Evolutionary conservation across 2,113 vertebrate species (phyloP).

Genomic region (Cynocephalus volans): DNA sequence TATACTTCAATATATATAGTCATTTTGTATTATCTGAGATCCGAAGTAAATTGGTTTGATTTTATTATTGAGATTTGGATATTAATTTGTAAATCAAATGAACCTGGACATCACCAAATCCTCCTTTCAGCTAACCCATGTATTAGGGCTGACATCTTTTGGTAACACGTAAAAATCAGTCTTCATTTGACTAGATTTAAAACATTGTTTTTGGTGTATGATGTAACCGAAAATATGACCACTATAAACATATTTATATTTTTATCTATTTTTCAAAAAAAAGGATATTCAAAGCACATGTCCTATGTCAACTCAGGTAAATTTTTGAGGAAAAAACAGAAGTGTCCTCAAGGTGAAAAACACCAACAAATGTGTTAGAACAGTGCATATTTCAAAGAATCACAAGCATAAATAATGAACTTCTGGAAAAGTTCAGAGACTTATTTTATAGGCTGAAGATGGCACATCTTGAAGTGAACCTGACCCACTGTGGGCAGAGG

Average conservation of each 20-base stretch:
- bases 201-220: neutral
- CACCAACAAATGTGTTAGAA: neutral
- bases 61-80: neutral
- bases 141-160: neutral
- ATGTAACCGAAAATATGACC: neutral
- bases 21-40: neutral
- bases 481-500: neutral
- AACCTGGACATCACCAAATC: neutral
- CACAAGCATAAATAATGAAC: neutral
- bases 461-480: neutral
- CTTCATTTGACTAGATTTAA: neutral
- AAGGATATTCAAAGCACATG: neutral
- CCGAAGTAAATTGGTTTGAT: neutral
- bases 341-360: neutral
- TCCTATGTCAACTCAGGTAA: neutral
- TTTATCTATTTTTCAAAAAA: too few species aligned
- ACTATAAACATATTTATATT: neutral
- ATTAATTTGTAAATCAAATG: slow-evolving; percentile 8
- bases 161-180: neutral
- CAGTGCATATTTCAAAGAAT: neutral
- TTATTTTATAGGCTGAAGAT: neutral
- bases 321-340: neutral
- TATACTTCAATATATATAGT: neutral
- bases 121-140: neutral
- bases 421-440: neutral